Percentiles rank a stretch among this genome's conserved stretches.
These are phyloP conservation scores for Pogonognathellus flavescens DNA, from an alignment of 1,140 invertebrate species.

Conservation along the genomic window DNA sequence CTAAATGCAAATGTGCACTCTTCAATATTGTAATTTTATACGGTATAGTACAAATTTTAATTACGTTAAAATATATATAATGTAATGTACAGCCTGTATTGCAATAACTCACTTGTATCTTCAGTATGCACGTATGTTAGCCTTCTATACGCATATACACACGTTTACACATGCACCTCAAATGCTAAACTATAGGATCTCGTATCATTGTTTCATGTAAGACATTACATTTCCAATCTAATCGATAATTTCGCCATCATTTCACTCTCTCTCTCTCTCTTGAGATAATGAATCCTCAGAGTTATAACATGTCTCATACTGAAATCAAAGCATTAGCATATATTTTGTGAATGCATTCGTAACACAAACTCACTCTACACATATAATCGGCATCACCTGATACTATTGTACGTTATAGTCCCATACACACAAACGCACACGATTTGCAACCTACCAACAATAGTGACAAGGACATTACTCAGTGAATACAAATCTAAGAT, in stretches of 20 bases:
- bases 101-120: no score
- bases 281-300: neutral
- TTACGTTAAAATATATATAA: no score
- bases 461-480: neutral
- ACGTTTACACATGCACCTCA: neutral
- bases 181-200: no score
- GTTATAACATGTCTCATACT: neutral
- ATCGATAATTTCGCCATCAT: conserved; percentile 14
- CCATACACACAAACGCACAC: neutral
- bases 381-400: no score
- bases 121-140: neutral
- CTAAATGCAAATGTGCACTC: neutral
- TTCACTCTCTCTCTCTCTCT: neutral
- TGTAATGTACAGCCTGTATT: no score
- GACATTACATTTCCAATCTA: neutral
- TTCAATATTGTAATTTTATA: neutral
- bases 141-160: neutral
- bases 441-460: neutral
- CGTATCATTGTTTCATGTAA: neutral
- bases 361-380: no score
- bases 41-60: no score
- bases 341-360: no score
- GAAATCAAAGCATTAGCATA: neutral
- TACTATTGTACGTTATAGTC: neutral
- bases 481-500: neutral